Evolutionary conservation across 2,113 vertebrate species (phyloP).

Genomic region (Alligator sinensis): DNA sequence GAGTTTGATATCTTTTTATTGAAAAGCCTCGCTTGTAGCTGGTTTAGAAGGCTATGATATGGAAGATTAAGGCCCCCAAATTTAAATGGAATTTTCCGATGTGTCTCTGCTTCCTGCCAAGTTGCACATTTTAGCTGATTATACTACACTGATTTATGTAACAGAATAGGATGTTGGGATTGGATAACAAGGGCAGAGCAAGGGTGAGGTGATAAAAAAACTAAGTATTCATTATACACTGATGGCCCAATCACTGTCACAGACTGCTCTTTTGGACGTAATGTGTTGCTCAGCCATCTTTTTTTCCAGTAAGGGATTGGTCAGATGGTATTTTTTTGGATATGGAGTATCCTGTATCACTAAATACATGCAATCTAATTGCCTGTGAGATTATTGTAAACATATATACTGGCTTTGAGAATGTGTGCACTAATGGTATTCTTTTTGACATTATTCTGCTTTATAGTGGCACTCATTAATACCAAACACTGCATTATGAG

Average conservation of each 20-base stretch:
- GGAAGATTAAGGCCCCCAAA: neutral
- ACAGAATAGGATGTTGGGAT: neutral
- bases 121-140: accelerated
- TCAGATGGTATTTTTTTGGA: neutral
- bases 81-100: neutral
- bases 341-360: neutral
- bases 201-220: neutral
- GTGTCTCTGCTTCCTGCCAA: neutral
- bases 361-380: neutral
- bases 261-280: neutral
- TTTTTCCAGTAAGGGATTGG: neutral
- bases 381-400: neutral
- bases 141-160: accelerated
- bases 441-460: neutral
- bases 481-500: neutral
- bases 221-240: accelerated
- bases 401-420: neutral
- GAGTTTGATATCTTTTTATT: neutral
- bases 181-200: neutral
- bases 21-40: neutral
- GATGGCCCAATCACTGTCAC: neutral
- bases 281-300: neutral
- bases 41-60: neutral
- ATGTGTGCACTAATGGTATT: neutral
- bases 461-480: neutral